These are phyloP conservation scores for Coremacera marginata DNA, from an alignment of 2,888 invertebrate species.

Conservation along the genomic window DNA sequence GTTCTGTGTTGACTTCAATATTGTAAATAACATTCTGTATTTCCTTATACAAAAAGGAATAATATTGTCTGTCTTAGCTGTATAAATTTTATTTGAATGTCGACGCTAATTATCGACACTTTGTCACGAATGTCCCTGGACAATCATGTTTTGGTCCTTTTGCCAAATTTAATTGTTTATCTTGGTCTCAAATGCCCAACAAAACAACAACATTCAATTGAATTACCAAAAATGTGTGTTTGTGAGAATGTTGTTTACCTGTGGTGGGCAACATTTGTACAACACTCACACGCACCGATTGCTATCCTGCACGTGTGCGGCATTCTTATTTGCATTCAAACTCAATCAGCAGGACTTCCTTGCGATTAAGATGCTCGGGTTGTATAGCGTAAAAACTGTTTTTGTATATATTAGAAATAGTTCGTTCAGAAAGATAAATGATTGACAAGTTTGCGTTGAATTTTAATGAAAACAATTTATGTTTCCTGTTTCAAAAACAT, in stretches of 20 bases:
- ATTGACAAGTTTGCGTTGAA: not conserved
- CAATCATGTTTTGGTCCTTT: not conserved
- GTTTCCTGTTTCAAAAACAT: not conserved
- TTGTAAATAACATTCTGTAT: no score
- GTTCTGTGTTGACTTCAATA: no score
- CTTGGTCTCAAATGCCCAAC: not conserved
- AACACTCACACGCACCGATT: not conserved
- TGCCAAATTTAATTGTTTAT: slow-evolving; percentile 13
- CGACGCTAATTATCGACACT: slow-evolving; percentile 30
- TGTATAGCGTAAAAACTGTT: not conserved
- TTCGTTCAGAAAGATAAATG: not conserved
- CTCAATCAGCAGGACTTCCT: slow-evolving; percentile 31
- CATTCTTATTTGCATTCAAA: slow-evolving; percentile 22
- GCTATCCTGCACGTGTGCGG: not conserved
- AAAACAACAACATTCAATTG: slow-evolving; percentile 3
- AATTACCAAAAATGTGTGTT: not conserved
- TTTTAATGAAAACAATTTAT: not conserved
- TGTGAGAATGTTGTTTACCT: not conserved
- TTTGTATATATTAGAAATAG: not conserved
- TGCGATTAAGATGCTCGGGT: slow-evolving; percentile 17
- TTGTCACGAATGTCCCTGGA: slow-evolving; percentile 17
- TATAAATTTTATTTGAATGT: not conserved
- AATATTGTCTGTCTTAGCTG: no score
- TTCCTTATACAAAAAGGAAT: no score
- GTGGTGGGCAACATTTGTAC: not conserved